A percentile compares a stretch with the other conserved stretches of the same genome.
Conservation (phyloP, 2,888 invertebrate genomes). For the Melolontha melolontha region DNA sequence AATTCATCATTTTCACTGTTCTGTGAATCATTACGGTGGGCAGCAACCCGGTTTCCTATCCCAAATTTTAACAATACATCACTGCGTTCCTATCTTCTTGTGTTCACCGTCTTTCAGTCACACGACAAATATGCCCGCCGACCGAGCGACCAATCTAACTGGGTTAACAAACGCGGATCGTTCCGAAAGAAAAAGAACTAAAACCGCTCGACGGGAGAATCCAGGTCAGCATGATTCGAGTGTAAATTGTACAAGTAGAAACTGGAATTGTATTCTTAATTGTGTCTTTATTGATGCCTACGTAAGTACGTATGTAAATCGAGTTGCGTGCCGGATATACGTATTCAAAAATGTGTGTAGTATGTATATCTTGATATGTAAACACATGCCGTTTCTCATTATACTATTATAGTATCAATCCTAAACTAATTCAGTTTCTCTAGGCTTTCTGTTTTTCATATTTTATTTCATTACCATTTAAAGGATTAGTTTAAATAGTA, state of each 20-base stretch:
- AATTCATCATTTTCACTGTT: conserved; percentile 1
- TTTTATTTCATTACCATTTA: too few relatives aligned
- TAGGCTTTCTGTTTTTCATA: too few relatives aligned
- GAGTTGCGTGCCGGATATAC: conserved; percentile 21
- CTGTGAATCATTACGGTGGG: neutral
- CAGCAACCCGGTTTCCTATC: neutral
- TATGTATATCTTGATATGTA: too few relatives aligned
- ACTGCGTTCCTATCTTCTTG: too few relatives aligned
- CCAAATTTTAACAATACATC: neutral
- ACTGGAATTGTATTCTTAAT: conserved; percentile 37
- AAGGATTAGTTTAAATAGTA: too few relatives aligned
- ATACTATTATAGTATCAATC: too few relatives aligned
- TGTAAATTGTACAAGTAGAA: conserved; percentile 29
- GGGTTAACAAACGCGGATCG: conserved; percentile 33
- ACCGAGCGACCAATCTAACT: conserved; percentile 17
- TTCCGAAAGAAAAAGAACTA: conserved; percentile 34
- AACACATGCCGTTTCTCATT: too few relatives aligned
- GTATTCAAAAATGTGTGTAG: neutral
- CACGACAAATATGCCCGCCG: conserved; percentile 13
- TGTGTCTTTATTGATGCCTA: conserved; percentile 37
- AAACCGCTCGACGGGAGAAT: conserved; percentile 28
- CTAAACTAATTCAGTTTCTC: too few relatives aligned
- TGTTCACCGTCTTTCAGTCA: neutral
- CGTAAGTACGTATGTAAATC: conserved; percentile 34
- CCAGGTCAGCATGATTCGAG: conserved; percentile 35